Conservation (phyloP, 2,113 vertebrate genomes). For the Ctenomys sociabilis region DNA sequence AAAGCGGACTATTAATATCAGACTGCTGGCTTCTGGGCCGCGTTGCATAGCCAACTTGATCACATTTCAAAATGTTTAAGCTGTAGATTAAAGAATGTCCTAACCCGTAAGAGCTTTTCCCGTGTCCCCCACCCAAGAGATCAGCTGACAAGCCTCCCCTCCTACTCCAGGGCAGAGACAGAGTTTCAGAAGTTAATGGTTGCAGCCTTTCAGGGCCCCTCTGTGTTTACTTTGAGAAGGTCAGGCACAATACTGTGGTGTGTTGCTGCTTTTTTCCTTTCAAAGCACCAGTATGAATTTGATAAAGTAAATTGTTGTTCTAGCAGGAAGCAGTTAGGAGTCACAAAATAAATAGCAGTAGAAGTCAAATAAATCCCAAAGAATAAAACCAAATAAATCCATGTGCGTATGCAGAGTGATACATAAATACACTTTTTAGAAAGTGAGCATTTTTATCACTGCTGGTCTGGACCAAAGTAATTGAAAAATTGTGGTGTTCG, state of each 20-base stretch:
- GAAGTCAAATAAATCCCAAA: constrained; percentile 82
- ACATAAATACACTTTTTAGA: constrained; percentile 79
- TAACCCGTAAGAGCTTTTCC: constrained; percentile 41
- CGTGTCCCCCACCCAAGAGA: background rate
- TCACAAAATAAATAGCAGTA: constrained; percentile 82
- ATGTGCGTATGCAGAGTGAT: constrained; percentile 73
- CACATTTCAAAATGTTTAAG: constrained; percentile 71
- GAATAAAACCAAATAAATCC: constrained; percentile 83
- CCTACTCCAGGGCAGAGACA: background rate
- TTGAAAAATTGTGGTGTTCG: constrained; percentile 71
- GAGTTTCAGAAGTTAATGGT: constrained; percentile 61
- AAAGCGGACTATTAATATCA: constrained; percentile 79
- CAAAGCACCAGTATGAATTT: constrained; percentile 79
- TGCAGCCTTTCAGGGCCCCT: constrained; percentile 65
- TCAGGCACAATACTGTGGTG: constrained; percentile 75
- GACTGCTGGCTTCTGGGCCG: constrained; percentile 74
- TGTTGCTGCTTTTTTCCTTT: constrained; percentile 74
- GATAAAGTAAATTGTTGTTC: constrained; percentile 84
- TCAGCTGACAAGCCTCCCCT: background rate
- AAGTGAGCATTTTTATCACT: constrained; percentile 75
- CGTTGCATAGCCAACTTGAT: constrained; percentile 77
- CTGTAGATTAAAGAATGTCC: constrained; percentile 68
- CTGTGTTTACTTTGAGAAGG: constrained; percentile 76
- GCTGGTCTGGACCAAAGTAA: constrained; percentile 71
- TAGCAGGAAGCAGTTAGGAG: constrained; percentile 82